These are phyloP conservation scores for Oreochromis niloticus DNA, from an alignment of 2,113 vertebrate species.

Conservation along the genomic window DNA sequence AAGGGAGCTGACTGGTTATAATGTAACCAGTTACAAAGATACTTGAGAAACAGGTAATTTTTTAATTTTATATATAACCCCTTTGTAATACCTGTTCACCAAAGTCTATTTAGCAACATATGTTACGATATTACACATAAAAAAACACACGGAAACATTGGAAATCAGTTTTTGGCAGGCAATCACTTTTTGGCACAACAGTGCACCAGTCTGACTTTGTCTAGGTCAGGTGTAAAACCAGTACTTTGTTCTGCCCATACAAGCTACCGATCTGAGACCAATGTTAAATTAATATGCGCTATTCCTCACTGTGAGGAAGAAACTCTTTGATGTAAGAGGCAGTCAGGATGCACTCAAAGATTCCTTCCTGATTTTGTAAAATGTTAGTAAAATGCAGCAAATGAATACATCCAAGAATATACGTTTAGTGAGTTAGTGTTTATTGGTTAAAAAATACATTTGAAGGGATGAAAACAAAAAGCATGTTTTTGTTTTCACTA, in stretches of 20 bases:
- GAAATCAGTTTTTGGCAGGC: too few species aligned
- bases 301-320: neutral
- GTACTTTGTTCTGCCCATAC: too few species aligned
- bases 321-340: neutral
- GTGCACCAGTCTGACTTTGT: neutral
- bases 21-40: too few species aligned
- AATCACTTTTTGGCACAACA: too few species aligned
- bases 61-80: too few species aligned
- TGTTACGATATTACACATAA: too few species aligned
- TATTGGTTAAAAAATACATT: neutral
- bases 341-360: neutral
- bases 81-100: too few species aligned
- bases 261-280: neutral
- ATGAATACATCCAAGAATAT: neutral
- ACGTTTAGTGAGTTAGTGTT: neutral
- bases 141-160: too few species aligned
- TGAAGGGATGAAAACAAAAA: neutral
- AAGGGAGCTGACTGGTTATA: too few species aligned
- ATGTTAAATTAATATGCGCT: accelerated
- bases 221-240: neutral
- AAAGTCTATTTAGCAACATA: too few species aligned
- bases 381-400: neutral
- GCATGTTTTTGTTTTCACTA: neutral
- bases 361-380: neutral
- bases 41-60: too few species aligned